phyloP scores from a whole-genome alignment of 2,797 vertebrate genomes.

The Argentina silus region DNA sequence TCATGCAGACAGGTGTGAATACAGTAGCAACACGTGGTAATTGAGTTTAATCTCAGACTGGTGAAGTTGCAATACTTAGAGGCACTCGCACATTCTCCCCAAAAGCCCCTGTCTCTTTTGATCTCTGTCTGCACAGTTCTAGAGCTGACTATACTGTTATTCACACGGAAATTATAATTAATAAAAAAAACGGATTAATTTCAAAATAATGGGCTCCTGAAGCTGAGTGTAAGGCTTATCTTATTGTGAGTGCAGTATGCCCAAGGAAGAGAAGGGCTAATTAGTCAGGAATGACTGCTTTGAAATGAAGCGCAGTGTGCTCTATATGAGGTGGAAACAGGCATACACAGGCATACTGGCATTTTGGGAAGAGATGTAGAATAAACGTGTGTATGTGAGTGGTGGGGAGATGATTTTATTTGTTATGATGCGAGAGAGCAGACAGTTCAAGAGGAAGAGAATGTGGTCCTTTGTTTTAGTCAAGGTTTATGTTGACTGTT shows the following conservation, averaged over 20 bases:
- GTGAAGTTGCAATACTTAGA: conserved; percentile 48
- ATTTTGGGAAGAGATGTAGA: too few species aligned
- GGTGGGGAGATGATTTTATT: not conserved
- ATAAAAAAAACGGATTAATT: conserved; percentile 65
- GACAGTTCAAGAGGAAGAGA: not conserved
- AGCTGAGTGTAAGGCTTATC: conserved; percentile 70
- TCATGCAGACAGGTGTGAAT: conserved; percentile 38
- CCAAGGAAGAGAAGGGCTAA: conserved; percentile 71
- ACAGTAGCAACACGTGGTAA: conserved; percentile 58
- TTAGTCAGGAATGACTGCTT: conserved; percentile 72
- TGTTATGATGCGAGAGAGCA: not conserved
- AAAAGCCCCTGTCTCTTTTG: conserved; percentile 59
- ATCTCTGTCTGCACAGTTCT: conserved; percentile 60
- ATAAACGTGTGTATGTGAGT: too few species aligned
- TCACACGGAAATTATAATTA: conserved; percentile 54
- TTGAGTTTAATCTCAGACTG: conserved; percentile 57
- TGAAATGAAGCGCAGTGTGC: conserved; percentile 72
- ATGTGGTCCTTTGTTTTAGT: not conserved
- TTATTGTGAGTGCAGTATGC: conserved; percentile 68
- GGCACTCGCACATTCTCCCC: conserved; percentile 38
- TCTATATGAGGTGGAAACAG: conserved; percentile 61
- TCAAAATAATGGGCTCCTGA: conserved; percentile 62
- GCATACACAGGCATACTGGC: not conserved
- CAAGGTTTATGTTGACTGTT: too few species aligned
- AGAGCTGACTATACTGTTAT: conserved; percentile 31